Evolutionary conservation across 1,140 invertebrate species (phyloP).

Genomic region (Drosophila bocki): DNA sequence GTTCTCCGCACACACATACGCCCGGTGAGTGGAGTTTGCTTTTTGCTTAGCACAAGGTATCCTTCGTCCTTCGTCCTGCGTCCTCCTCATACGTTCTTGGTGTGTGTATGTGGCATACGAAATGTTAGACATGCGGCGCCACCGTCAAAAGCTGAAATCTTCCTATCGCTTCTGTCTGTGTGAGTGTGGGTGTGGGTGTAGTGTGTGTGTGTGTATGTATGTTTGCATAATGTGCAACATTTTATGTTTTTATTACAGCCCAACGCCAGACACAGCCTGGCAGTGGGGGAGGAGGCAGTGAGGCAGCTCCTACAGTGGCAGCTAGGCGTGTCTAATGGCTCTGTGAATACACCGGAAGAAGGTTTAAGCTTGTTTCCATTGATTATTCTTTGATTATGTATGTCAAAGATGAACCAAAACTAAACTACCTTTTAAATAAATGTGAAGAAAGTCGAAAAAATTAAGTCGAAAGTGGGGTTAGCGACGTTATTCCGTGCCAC

Average conservation of each 20-base stretch:
- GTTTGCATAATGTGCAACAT: conserved; percentile 65
- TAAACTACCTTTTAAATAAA: too few relatives aligned
- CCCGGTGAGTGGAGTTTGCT: conserved; percentile 16
- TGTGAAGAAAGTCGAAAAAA: too few relatives aligned
- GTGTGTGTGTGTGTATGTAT: conserved; percentile 22
- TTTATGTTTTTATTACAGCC: conserved; percentile 62
- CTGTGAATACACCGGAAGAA: conserved; percentile 28
- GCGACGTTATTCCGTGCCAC: too few relatives aligned
- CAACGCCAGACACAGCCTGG: conserved; percentile 42
- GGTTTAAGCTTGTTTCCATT: not conserved
- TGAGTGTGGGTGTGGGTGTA: conserved; percentile 10
- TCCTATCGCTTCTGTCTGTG: conserved; percentile 16
- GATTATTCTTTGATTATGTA: too few relatives aligned
- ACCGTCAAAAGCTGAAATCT: conserved; percentile 52
- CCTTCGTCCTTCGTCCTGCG: conserved; percentile 20
- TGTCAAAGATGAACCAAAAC: too few relatives aligned
- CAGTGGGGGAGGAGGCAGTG: not conserved
- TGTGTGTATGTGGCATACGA: conserved; percentile 24
- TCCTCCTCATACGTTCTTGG: conserved; percentile 1
- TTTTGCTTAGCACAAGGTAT: conserved; percentile 42
- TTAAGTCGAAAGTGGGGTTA: too few relatives aligned
- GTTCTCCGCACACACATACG: conserved; percentile 35
- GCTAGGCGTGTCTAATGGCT: conserved; percentile 56
- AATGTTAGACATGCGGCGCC: conserved; percentile 58
- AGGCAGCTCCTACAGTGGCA: conserved; percentile 9